These are phyloP conservation scores for Mimachlamys varia DNA, from an alignment of 2,888 invertebrate genomes.

Conservation along the genomic window DNA sequence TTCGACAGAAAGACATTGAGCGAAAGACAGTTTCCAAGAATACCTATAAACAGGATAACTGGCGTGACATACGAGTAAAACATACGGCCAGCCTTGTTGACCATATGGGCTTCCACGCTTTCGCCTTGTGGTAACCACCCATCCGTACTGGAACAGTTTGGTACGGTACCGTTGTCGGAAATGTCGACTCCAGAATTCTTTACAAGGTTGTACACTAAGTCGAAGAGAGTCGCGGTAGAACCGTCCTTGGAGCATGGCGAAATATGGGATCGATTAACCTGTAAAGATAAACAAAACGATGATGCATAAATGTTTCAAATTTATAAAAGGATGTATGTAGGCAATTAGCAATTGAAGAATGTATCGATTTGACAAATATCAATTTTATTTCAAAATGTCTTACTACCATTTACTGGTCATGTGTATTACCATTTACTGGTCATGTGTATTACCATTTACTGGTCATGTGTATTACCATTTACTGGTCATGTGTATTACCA, in stretches of 20 bases:
- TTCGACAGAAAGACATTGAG: constrained; percentile 90
- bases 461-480: too few relatives aligned
- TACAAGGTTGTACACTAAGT: not conserved
- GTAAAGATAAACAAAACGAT: not conserved
- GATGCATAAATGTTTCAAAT: too few relatives aligned
- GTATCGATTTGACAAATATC: too few relatives aligned
- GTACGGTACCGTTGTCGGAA: not conserved
- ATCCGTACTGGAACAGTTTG: not conserved
- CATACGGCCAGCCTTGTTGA: constrained; percentile 52
- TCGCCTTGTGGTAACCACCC: not conserved
- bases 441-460: too few relatives aligned
- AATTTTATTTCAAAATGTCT: too few relatives aligned
- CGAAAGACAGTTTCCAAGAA: constrained; percentile 89
- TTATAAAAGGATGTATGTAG: too few relatives aligned
- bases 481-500: too few relatives aligned
- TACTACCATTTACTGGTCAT: too few relatives aligned
- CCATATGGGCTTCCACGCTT: constrained; percentile 29
- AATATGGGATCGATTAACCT: not conserved
- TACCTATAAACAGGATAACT: constrained; percentile 87
- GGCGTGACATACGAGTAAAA: constrained; percentile 88
- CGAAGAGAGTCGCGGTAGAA: not conserved
- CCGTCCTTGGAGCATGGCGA: constrained; percentile 8
- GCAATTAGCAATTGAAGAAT: too few relatives aligned
- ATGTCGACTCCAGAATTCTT: not conserved
- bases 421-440: too few relatives aligned